Evolutionary conservation across 2,888 invertebrate genomes (phyloP), one percentile per base, ranked within the genome.

Genomic region (Tiliacea aurago): DNA sequence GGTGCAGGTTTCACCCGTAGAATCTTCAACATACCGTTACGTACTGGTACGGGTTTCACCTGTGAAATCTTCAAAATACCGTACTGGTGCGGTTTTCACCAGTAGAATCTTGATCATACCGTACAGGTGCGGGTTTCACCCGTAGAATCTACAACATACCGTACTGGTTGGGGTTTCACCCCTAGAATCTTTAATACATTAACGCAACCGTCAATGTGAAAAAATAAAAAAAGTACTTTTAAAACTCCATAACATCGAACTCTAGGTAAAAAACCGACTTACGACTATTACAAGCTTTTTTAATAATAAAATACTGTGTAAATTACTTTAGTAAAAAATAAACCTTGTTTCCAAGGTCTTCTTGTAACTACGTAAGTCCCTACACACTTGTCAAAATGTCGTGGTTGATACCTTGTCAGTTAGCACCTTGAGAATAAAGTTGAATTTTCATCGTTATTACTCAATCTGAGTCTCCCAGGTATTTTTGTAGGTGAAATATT

Each of bases 401-500:
- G 4, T 56, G 64, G 51, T 63, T 74, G 66, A 81, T 33, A 64
- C 20, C 13, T 64, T 58, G 49, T 51, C 37, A 53, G 73, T 20
- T 20, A 33, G 4, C 20, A 11, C 53, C 58, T 15, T 23, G 53
- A 55, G 33, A 64, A 65, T 49, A 59, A 33, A 62, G 53, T 43
- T 76, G 63, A 73, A 79, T 70, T 76, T 83, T 76, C 73, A 83
- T 76, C 28, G 11, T 72, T 56, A 59, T 63, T 70, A 33, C 69
- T 41, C 56, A 76, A 73, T 76, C 58, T 23, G 6, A 37, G 37
- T 43, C 33, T 45, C 49, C 10, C 28, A 33, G 59, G 64, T 70
- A 61, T 61, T 61, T 70, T 70, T 65, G 43, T 23, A 76, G 55
- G 49, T 61, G 70, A 76, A 64, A 64, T 76, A 55, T 81, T 81